A percentile compares a stretch with the other conserved stretches of the same genome.
phyloP scores from a whole-genome alignment of 2,113 vertebrate species.

The Pangasianodon gigas region DNA sequence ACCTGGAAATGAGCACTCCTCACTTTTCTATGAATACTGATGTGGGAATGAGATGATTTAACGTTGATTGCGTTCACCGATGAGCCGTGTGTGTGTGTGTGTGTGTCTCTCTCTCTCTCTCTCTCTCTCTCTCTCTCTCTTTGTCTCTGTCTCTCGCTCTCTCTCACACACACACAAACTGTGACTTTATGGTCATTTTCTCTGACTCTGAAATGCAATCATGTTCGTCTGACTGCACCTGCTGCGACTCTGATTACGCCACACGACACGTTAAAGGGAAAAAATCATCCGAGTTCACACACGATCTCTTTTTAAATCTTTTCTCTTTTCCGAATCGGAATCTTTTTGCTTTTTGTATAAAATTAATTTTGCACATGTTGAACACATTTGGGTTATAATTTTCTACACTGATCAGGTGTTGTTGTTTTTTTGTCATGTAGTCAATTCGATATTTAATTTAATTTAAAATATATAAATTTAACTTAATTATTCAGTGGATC shows the following conservation, averaged over 20 bases:
- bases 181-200: constrained; percentile 16
- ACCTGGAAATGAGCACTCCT: constrained; percentile 21
- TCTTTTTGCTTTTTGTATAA: background rate
- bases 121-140: too few species aligned
- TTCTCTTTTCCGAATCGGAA: background rate
- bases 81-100: background rate
- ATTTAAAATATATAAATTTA: background rate
- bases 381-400: background rate
- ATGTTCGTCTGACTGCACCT: constrained; percentile 46
- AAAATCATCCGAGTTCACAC: background rate
- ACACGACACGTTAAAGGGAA: background rate
- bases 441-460: background rate
- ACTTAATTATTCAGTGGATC: too few species aligned
- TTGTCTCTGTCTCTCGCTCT: too few species aligned
- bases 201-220: constrained; percentile 25
- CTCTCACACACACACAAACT: background rate
- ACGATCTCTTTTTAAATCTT: background rate
- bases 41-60: constrained; percentile 16
- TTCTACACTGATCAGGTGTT: background rate
- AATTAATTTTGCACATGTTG: background rate
- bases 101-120: background rate
- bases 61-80: constrained; percentile 12
- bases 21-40: constrained; percentile 40
- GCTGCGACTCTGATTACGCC: constrained; percentile 27
- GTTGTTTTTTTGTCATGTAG: background rate